Evolutionary conservation across 2,888 invertebrate genomes (phyloP).

Genomic region (Pseudococcus jackbeardsleyi): DNA sequence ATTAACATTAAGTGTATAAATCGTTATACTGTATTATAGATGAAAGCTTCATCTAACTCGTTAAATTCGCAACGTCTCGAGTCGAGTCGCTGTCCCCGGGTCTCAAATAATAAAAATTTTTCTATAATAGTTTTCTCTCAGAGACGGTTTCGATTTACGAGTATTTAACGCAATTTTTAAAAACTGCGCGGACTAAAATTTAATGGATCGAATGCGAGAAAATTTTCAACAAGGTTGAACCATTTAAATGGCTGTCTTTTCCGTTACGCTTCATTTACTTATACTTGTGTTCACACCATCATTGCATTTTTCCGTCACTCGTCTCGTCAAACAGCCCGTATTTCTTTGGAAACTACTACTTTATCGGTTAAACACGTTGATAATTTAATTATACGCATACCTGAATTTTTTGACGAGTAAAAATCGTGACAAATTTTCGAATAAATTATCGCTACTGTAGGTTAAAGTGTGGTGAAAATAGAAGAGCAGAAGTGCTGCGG

Average conservation of each 20-base stretch:
- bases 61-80: background rate
- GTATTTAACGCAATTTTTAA: slow-evolving; percentile 37
- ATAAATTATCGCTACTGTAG: background rate
- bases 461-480: background rate
- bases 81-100: background rate
- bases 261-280: slow-evolving; percentile 8
- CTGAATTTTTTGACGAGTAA: background rate
- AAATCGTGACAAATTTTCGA: slow-evolving; percentile 4
- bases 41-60: slow-evolving; percentile 30
- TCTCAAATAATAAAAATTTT: slow-evolving; percentile 36
- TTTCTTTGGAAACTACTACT: background rate
- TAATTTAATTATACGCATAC: background rate
- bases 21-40: background rate
- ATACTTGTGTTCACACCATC: background rate
- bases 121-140: background rate
- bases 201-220: slow-evolving; percentile 21
- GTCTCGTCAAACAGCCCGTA: background rate
- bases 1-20: slow-evolving; percentile 27
- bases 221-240: slow-evolving; percentile 18
- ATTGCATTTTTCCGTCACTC: background rate
- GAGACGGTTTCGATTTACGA: background rate
- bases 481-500: background rate
- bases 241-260: background rate
- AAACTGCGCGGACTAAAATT: background rate
- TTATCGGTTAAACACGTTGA: background rate